Conservation (phyloP, 2,797 vertebrate genomes). For the Zalophus californianus region DNA sequence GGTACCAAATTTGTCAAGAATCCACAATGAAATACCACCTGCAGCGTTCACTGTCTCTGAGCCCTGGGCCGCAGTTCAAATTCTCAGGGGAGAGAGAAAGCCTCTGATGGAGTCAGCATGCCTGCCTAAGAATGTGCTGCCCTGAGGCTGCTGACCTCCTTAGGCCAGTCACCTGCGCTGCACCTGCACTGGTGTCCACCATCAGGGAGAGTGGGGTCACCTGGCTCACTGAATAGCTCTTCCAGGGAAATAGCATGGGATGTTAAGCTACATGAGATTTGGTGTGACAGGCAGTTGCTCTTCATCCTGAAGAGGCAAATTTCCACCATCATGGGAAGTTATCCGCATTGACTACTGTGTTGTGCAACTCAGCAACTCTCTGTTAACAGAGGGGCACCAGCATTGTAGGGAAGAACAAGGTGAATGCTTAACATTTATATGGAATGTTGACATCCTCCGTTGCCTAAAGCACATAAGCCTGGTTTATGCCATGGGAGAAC, state of each 20-base stretch:
- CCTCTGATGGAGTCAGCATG: not conserved
- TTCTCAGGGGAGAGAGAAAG: not conserved
- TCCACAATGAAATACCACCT: not conserved
- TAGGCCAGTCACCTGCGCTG: too few species aligned
- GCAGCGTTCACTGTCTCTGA: not conserved
- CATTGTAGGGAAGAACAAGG: not conserved
- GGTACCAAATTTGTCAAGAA: not conserved
- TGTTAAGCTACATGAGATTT: not conserved
- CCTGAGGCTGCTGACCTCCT: not conserved
- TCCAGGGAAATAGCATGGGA: too few species aligned
- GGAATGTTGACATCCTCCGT: not conserved
- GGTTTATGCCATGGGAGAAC: not conserved
- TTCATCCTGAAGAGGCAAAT: not conserved
- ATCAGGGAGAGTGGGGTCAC: not conserved
- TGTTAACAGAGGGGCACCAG: not conserved
- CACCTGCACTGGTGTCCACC: rapidly evolving
- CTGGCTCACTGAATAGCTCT: not conserved
- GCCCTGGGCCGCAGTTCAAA: rapidly evolving
- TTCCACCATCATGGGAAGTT: too few species aligned
- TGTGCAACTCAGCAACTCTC: not conserved
- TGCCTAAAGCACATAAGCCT: not conserved
- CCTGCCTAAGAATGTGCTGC: not conserved
- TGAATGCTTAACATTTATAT: not conserved
- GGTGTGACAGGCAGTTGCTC: not conserved
- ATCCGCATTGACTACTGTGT: not conserved